A percentile compares a stretch with the other conserved stretches of the same genome.
phyloP scores from a whole-genome alignment of 2,888 invertebrate genomes.

The Lapara coniferarum region DNA sequence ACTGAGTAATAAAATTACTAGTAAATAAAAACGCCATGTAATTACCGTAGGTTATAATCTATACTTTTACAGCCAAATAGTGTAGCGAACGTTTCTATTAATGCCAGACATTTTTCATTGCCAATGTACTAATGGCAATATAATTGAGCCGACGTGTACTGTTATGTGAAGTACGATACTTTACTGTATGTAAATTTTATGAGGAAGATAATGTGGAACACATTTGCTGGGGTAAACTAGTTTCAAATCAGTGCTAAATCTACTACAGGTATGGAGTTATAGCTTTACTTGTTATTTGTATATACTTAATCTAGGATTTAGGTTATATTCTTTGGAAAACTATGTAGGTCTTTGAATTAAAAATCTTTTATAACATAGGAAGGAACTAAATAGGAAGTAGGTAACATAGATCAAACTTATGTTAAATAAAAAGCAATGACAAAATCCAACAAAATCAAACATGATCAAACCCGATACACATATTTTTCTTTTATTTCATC shows the following conservation, averaged over 20 bases:
- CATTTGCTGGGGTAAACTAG: neutral
- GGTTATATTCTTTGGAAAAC: too few relatives aligned
- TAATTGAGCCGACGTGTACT: slow-evolving; percentile 59
- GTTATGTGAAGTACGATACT: slow-evolving; percentile 48
- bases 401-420: too few relatives aligned
- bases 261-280: neutral
- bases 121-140: slow-evolving; percentile 64
- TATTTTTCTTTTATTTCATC: neutral
- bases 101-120: slow-evolving; percentile 45
- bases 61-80: slow-evolving; percentile 11
- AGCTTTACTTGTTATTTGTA: neutral
- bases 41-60: neutral
- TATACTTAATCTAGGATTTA: too few relatives aligned
- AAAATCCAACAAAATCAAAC: neutral
- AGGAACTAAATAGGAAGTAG: too few relatives aligned
- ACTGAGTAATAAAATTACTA: too few relatives aligned
- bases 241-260: neutral
- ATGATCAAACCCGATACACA: neutral
- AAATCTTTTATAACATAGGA: too few relatives aligned
- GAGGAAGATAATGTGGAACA: slow-evolving; percentile 4
- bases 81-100: slow-evolving; percentile 15
- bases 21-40: neutral
- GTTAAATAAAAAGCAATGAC: neutral
- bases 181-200: slow-evolving; percentile 20
- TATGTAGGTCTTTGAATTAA: too few relatives aligned